phyloP scores from a whole-genome alignment of 1,140 invertebrate species.

The Bilobella aurantiaca region DNA sequence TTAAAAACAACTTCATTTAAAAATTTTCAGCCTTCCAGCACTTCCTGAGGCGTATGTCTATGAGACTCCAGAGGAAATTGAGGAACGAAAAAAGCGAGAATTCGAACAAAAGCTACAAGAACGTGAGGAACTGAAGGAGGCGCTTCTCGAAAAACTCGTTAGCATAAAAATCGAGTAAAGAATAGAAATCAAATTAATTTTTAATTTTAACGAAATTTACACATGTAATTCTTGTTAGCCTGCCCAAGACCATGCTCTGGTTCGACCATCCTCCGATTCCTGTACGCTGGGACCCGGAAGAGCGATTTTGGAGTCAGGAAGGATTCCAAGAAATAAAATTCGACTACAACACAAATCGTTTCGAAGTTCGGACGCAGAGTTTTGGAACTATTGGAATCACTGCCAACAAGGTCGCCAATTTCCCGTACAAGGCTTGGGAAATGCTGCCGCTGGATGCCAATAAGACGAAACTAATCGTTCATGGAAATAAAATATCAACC shows the following conservation, averaged over 20 bases:
- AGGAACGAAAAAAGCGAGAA: not conserved
- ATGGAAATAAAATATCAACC: constrained; percentile 54
- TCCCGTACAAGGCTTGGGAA: constrained; percentile 77
- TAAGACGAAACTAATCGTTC: constrained; percentile 51
- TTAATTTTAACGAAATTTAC: not conserved
- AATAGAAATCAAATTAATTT: not conserved
- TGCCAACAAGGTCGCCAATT: constrained; percentile 57
- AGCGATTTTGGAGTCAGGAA: constrained; percentile 56
- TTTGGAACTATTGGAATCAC: constrained; percentile 66
- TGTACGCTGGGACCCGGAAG: constrained; percentile 58
- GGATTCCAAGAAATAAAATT: constrained; percentile 70
- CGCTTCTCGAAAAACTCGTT: not conserved
- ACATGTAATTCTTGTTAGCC: constrained; percentile 40
- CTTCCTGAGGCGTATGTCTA: not conserved
- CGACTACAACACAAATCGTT: constrained; percentile 62
- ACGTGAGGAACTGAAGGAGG: not conserved
- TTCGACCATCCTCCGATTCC: constrained; percentile 69
- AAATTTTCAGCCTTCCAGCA: not conserved
- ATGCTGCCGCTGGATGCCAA: constrained; percentile 53
- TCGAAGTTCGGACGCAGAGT: constrained; percentile 54
- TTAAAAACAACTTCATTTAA: too few species aligned
- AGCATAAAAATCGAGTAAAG: constrained; percentile 3
- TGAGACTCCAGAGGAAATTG: constrained; percentile 3
- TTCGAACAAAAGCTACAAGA: not conserved
- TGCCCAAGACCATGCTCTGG: constrained; percentile 66